Conservation (phyloP, 2,797 vertebrate genomes). For the Melanotaenia parkinsoni region DNA sequence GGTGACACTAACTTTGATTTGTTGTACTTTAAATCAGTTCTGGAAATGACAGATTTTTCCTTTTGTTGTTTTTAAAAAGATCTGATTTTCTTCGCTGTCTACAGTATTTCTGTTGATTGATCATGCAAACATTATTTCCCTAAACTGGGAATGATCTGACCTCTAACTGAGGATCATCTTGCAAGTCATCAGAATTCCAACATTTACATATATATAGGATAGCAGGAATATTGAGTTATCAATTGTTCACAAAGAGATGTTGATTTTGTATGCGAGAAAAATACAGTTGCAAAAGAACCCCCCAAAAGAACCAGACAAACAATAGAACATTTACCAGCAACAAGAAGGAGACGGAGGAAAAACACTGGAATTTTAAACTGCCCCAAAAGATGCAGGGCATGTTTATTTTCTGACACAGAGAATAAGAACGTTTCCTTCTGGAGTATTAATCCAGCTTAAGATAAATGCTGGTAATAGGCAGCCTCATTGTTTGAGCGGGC, state of each 20-base stretch:
- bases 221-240: constrained; percentile 6
- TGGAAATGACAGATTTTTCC: no score
- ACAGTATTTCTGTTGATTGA: no score
- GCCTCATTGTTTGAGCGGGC: constrained; percentile 45
- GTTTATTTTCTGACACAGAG: constrained; percentile 32
- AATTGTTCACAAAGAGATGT: background rate
- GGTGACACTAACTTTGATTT: no score
- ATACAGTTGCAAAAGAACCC: background rate
- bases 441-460: constrained; percentile 59
- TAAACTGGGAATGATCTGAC: constrained; percentile 7
- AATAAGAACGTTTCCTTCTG: constrained; percentile 33
- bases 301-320: background rate
- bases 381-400: constrained; percentile 10
- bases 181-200: background rate
- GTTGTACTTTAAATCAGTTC: no score
- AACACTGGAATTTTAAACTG: constrained; percentile 13
- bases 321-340: background rate
- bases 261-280: background rate
- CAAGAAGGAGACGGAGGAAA: background rate
- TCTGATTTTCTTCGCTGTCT: no score
- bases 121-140: background rate
- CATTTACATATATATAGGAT: constrained; percentile 6
- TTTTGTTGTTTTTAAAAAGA: no score
- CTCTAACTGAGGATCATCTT: constrained; percentile 9
- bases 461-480: constrained; percentile 64